Percentiles rank a stretch among this genome's conserved stretches.
These are phyloP conservation scores for Dendronephthya gigantea DNA, from an alignment of 64 coral and sea anemone genomes.

Conservation along the genomic window DNA sequence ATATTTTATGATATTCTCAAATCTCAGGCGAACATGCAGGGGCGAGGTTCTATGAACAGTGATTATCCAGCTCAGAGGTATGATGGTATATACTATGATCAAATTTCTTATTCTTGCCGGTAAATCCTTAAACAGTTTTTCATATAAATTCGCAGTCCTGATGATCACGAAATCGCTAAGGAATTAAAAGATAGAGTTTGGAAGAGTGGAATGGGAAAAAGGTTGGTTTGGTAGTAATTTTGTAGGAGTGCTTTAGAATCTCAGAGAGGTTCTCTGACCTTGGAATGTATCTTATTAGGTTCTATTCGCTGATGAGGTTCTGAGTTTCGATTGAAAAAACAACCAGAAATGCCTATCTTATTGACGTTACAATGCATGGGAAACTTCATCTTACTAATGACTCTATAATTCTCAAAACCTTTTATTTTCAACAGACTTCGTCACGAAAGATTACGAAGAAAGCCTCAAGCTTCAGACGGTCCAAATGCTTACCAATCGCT, in stretches of 20 bases:
- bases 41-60: not conserved
- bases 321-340: no score
- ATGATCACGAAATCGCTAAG: conserved; percentile 69
- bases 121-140: not conserved
- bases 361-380: no score
- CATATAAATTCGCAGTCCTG: conserved; percentile 31
- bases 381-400: not conserved
- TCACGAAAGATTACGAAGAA: conserved; percentile 63
- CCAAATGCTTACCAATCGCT: conserved; percentile 92
- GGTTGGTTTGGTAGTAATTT: not conserved
- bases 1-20: not conserved
- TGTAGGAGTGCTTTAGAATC: no score
- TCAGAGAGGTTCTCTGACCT: no score
- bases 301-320: no score
- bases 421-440: conserved; percentile 43
- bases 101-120: not conserved
- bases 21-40: not conserved
- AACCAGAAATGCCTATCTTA: no score
- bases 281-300: no score
- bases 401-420: conserved; percentile 4
- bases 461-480: conserved; percentile 61
- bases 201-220: conserved; percentile 62
- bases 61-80: conserved; percentile 3
- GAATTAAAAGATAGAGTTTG: conserved; percentile 71
- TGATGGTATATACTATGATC: not conserved